Percentiles rank a stretch among this genome's conserved stretches.
phyloP scores from a whole-genome alignment of 2,888 invertebrate genomes.

The Dioctria linearis region DNA sequence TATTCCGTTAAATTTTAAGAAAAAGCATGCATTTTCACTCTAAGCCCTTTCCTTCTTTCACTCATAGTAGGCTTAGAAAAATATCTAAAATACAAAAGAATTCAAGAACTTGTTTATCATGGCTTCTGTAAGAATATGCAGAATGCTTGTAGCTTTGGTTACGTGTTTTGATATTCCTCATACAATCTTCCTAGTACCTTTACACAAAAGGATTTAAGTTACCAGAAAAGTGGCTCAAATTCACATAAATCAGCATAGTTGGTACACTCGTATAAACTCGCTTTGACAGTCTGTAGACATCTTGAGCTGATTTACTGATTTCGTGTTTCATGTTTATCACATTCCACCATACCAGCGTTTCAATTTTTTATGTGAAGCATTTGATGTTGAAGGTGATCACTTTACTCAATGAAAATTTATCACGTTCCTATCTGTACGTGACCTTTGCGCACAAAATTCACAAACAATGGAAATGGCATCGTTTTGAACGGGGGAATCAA shows the following conservation, averaged over 20 bases:
- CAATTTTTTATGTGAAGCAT: slow-evolving; percentile 41
- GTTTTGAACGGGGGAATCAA: slow-evolving; percentile 6
- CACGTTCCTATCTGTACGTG: slow-evolving; percentile 37
- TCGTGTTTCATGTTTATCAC: slow-evolving; percentile 44
- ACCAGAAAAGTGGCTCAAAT: slow-evolving; percentile 24
- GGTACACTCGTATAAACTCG: slow-evolving; percentile 19
- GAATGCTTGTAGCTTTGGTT: too few relatives aligned
- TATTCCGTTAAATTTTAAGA: too few relatives aligned
- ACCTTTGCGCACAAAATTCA: slow-evolving; percentile 29
- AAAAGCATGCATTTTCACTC: too few relatives aligned
- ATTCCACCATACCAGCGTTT: slow-evolving; percentile 18
- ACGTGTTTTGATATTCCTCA: too few relatives aligned
- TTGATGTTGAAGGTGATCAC: slow-evolving; percentile 12
- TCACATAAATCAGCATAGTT: slow-evolving; percentile 24
- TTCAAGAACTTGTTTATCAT: too few relatives aligned
- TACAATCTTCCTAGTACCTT: too few relatives aligned
- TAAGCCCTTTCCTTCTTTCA: too few relatives aligned
- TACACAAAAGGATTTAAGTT: too few relatives aligned
- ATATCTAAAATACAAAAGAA: too few relatives aligned
- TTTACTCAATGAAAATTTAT: slow-evolving; percentile 45
- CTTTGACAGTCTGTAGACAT: slow-evolving; percentile 41
- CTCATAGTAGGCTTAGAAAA: too few relatives aligned
- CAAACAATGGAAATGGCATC: slow-evolving; percentile 38
- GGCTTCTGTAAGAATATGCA: too few relatives aligned
- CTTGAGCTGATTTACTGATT: slow-evolving; percentile 24